Base-by-base conservation (phyloP, 2,797 vertebrate genomes). In the Anguilla pacifica region DNA sequence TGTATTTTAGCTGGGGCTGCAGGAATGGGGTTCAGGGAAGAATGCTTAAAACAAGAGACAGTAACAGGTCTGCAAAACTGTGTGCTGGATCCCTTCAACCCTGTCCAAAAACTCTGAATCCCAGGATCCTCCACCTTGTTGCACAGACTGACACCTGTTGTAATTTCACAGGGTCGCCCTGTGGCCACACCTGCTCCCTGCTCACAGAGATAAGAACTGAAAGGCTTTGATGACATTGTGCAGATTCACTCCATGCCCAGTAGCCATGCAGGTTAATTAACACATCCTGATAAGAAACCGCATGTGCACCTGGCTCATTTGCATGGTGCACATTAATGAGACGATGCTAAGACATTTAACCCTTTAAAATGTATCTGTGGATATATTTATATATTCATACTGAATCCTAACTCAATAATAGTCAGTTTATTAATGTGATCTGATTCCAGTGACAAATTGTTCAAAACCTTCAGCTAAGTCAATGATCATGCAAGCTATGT, bases 61-160 rank as follows among this genome's bases (percentile, higher is more conserved):
- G 39, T 25, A 6, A 15, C 15, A 81, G 77, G 77, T 67, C 35
- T 85, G 84, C 15, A 85, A 64, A 10, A 55, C 84, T 46, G 84
- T 25, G 13, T 2, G 17, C 51, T 35, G 35, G 31, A 61, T 3
- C 35, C 84, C 31, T 43, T 67, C 31, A 22, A 6, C 77, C 39
- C 35, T 22, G 3, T 39, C 19, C 83, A 85, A 39, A 85, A 43
- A 51, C 83, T 61, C 83, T 59, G 25, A 35, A 59, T 39, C 39
- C 72, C 13, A 15, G 86, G 85, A 83, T 83, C 88, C 89, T 92
- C 88, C 77, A 90, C 86, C 89, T 90, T 87, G 90, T 85, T 90
- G 90, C 92, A 89, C 11, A 83, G 85, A 85, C 89, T 82, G 31
- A 90, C 93, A 93, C 87, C 93, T 93, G 91, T 92, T 89, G 72